These are phyloP conservation scores for Eretmocerus hayati DNA, from an alignment of 2,888 invertebrate genomes.

Conservation along the genomic window DNA sequence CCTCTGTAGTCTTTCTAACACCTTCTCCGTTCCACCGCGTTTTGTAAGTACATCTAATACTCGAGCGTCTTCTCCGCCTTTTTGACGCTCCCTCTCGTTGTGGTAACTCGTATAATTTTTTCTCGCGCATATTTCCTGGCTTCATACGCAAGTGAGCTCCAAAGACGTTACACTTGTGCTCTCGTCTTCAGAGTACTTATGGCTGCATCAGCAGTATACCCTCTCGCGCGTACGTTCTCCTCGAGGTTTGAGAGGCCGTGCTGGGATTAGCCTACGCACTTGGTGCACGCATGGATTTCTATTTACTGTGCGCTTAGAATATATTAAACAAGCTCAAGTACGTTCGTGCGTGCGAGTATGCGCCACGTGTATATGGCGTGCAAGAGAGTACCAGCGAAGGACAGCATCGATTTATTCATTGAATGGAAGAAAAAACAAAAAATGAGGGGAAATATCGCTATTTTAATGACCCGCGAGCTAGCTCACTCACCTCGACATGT, in stretches of 20 bases:
- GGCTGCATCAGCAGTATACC: too few species aligned
- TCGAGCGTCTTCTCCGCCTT: not conserved
- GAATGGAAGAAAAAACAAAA: constrained; percentile 10
- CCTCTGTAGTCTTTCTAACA: too few species aligned
- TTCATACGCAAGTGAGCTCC: too few species aligned
- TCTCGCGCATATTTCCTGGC: too few species aligned
- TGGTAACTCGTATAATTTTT: not conserved
- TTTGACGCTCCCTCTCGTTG: too few species aligned
- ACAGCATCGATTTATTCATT: constrained; percentile 11
- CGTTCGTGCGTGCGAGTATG: not conserved
- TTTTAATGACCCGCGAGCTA: constrained; percentile 12
- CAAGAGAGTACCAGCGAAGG: constrained; percentile 7
- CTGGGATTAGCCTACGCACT: constrained; percentile 15
- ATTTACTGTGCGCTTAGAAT: constrained; percentile 18
- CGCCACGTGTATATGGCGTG: not conserved
- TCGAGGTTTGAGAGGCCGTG: constrained; percentile 2
- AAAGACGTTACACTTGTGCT: too few species aligned
- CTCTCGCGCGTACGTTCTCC: not conserved
- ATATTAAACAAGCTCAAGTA: constrained; percentile 9
- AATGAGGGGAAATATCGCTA: constrained; percentile 18
- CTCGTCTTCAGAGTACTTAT: too few species aligned
- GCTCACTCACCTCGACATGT: constrained; percentile 7
- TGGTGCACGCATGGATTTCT: constrained; percentile 14
- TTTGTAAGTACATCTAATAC: not conserved
- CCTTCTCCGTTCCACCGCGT: too few species aligned